Conservation (phyloP, 2,113 vertebrate species). For the Petaurus breviceps region DNA sequence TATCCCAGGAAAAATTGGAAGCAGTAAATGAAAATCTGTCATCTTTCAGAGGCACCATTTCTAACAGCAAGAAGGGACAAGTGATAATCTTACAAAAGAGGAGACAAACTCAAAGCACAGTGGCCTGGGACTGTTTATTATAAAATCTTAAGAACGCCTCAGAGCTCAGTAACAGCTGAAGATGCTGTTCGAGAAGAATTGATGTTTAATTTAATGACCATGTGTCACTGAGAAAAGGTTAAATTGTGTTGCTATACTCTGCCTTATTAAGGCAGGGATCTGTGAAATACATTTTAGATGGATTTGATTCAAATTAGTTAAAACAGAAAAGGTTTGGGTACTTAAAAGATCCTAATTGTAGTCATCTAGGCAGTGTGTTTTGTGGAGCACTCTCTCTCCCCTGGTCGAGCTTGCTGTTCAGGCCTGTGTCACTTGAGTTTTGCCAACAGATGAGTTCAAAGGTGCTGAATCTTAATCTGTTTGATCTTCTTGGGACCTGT, state of each 20-base stretch:
- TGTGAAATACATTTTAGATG: background rate
- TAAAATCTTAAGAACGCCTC: conserved; percentile 44
- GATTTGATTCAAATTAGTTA: conserved; percentile 51
- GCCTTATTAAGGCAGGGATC: conserved; percentile 42
- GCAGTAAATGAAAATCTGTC: conserved; percentile 45
- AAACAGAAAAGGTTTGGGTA: conserved; percentile 40
- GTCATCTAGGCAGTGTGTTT: conserved; percentile 45
- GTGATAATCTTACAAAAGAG: conserved; percentile 38
- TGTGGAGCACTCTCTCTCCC: conserved; percentile 33
- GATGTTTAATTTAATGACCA: conserved; percentile 50
- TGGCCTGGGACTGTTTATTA: background rate
- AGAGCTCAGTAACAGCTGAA: background rate
- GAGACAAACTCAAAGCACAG: conserved; percentile 21
- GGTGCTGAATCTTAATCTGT: conserved; percentile 50
- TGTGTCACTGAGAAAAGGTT: conserved; percentile 38
- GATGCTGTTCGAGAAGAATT: background rate
- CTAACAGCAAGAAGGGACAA: conserved; percentile 42
- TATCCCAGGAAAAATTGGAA: conserved; percentile 42
- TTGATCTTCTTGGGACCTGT: conserved; percentile 16
- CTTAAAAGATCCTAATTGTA: conserved; percentile 39
- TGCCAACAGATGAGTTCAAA: conserved; percentile 60
- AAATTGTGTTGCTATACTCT: conserved; percentile 32
- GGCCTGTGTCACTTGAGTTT: conserved; percentile 12
- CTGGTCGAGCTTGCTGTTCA: conserved; percentile 32
- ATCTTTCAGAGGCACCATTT: conserved; percentile 51